Evolutionary conservation across 1,140 invertebrate species (phyloP), one percentile per base, ranked within the genome.

Genomic region (Amphibalanus amphitrite): DNA sequence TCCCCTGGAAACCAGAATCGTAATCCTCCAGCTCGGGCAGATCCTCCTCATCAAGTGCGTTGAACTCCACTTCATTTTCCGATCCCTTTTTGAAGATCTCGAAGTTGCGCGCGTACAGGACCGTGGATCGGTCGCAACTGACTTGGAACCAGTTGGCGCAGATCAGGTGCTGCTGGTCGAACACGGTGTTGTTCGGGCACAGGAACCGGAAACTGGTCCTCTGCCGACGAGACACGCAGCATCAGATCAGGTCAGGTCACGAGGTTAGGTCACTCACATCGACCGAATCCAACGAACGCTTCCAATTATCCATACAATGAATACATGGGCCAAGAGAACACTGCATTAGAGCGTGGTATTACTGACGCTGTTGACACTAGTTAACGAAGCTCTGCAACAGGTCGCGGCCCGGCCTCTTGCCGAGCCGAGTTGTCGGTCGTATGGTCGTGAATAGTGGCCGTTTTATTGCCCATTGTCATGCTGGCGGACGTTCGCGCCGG

Each of bases 91-190:
- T 67, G 65, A 67, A 67, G 65, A 67, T 67, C 65, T 67, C 65
- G 65, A 28, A 67, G 71, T 76, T 90, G 81, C 91, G 90, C 78
- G 88, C 89, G 81, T 89, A 90, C 76, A 88, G 91, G 68, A 90
- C 81, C 23, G 88, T 87, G 3, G 89, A 85, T 28, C 88, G 86
- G 74, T 89, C 87, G 78, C 91, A 93, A 76, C 91, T 90, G 0
- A 93, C 89, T 77, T 93, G 90, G 73, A 88, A 89, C 90, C 90
- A 93, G 77, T 92, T 90, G 69, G 91, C 90, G 79, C 92, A 94
- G 29, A 92, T 93, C 79, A 93, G 90, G 71, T 91, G 90, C 78
- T 93, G 91, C 79, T 94, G 92, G 78, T 95, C 91, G 81, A 95
- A 94, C 72, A 92, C 87, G 0, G 92, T 95, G 74, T 91, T 90